phyloP scores from a whole-genome alignment of 2,888 invertebrate species.

The Ferrisia virgata region DNA sequence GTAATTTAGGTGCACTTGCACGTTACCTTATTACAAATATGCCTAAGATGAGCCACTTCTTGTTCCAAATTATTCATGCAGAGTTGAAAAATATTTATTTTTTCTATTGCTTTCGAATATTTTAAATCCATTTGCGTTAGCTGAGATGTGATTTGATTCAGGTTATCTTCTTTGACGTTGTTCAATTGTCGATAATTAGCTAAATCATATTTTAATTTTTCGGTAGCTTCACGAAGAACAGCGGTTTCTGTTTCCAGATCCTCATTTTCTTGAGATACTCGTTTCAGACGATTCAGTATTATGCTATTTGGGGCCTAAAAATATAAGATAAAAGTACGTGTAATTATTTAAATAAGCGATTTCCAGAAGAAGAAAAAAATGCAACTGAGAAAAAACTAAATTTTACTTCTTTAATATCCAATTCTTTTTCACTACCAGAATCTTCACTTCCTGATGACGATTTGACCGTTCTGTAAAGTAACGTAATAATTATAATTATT shows the following conservation, averaged over 20 bases:
- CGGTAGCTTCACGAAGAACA: constrained; percentile 7
- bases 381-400: background rate
- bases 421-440: background rate
- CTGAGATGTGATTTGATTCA: constrained; percentile 47
- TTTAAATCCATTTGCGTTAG: constrained; percentile 49
- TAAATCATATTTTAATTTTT: constrained; percentile 40
- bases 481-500: background rate
- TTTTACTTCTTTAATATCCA: background rate
- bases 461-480: background rate
- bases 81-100: constrained; percentile 50
- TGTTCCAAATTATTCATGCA: constrained; percentile 51
- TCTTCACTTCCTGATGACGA: constrained; percentile 5
- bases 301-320: background rate
- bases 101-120: constrained; percentile 51
- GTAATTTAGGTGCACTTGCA: background rate
- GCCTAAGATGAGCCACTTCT: constrained; percentile 51
- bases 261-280: constrained; percentile 21
- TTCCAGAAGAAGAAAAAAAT: background rate
- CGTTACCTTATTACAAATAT: constrained; percentile 50
- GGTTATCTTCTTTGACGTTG: constrained; percentile 1
- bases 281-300: constrained; percentile 9
- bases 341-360: background rate
- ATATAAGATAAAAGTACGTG: too few relatives aligned
- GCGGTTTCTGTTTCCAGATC: constrained; percentile 33
- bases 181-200: constrained; percentile 1